Percentiles rank a stretch among this genome's conserved stretches.
Conservation (phyloP, 1,140 invertebrate genomes). For the Popillia japonica region DNA sequence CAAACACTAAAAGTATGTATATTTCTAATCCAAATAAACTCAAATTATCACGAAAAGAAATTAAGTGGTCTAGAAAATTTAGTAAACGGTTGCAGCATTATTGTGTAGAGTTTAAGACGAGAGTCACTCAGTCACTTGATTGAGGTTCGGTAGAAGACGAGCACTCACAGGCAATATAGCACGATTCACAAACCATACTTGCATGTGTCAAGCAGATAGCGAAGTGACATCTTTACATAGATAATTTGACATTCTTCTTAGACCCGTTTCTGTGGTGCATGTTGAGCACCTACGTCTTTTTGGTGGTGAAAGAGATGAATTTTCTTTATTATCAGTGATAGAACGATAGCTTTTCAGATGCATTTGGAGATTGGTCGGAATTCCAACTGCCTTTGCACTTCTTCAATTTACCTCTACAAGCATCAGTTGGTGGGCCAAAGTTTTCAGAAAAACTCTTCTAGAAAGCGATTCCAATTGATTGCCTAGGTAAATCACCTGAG, state of each 20-base stretch:
- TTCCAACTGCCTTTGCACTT: slow-evolving; percentile 39
- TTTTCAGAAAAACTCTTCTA: slow-evolving; percentile 42
- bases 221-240: neutral
- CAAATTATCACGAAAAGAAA: neutral
- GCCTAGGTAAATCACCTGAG: slow-evolving; percentile 15
- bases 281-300: neutral
- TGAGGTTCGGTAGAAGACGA: neutral
- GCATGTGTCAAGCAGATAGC: neutral
- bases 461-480: slow-evolving; percentile 39
- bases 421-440: slow-evolving; percentile 36
- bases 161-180: neutral
- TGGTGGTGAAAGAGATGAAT: neutral
- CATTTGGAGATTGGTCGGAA: slow-evolving; percentile 39
- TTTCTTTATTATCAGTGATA: slow-evolving; percentile 31
- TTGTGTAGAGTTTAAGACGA: neutral
- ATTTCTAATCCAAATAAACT: neutral
- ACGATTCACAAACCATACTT: neutral
- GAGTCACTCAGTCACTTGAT: neutral
- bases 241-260: neutral
- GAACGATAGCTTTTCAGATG: slow-evolving; percentile 38
- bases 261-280: neutral
- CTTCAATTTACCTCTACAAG: slow-evolving; percentile 38
- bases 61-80: neutral
- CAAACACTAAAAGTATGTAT: neutral
- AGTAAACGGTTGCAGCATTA: neutral